Evolutionary conservation across 2,888 invertebrate genomes (phyloP).

Genomic region (Cosmopolites sordidus): DNA sequence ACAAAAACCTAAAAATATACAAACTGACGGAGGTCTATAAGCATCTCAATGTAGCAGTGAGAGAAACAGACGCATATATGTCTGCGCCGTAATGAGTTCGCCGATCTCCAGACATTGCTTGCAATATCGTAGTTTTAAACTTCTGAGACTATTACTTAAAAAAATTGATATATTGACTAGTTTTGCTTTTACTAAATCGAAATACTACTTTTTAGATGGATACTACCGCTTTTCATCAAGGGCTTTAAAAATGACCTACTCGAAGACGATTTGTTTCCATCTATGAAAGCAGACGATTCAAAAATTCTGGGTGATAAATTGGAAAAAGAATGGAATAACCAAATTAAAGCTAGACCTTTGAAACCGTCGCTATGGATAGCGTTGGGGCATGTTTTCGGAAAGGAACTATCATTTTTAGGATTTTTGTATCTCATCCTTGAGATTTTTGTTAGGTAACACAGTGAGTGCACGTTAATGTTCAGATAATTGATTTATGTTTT

Average conservation of each 20-base stretch:
- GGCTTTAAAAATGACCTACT: slow-evolving; percentile 50
- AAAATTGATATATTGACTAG: too few relatives aligned
- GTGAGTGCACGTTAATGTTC: neutral
- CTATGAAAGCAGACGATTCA: slow-evolving; percentile 48
- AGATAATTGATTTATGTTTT: slow-evolving; percentile 15
- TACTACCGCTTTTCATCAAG: slow-evolving; percentile 48
- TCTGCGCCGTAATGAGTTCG: too few relatives aligned
- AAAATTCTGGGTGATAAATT: slow-evolving; percentile 33
- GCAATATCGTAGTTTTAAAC: too few relatives aligned
- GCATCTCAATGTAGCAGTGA: too few relatives aligned
- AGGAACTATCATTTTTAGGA: slow-evolving; percentile 22
- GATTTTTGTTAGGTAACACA: slow-evolving; percentile 29
- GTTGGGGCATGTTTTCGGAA: slow-evolving; percentile 34
- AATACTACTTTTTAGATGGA: slow-evolving; percentile 49
- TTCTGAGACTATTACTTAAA: too few relatives aligned
- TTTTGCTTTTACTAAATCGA: too few relatives aligned
- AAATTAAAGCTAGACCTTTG: slow-evolving; percentile 28
- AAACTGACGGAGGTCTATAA: too few relatives aligned
- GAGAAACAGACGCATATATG: too few relatives aligned
- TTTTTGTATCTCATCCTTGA: slow-evolving; percentile 28
- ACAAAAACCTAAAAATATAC: too few relatives aligned
- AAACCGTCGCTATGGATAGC: slow-evolving; percentile 36
- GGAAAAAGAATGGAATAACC: slow-evolving; percentile 39
- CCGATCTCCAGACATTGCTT: too few relatives aligned
- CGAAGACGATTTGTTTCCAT: slow-evolving; percentile 50